These are phyloP conservation scores for Venturia canescens DNA, from an alignment of 1,140 invertebrate genomes.

Conservation along the genomic window DNA sequence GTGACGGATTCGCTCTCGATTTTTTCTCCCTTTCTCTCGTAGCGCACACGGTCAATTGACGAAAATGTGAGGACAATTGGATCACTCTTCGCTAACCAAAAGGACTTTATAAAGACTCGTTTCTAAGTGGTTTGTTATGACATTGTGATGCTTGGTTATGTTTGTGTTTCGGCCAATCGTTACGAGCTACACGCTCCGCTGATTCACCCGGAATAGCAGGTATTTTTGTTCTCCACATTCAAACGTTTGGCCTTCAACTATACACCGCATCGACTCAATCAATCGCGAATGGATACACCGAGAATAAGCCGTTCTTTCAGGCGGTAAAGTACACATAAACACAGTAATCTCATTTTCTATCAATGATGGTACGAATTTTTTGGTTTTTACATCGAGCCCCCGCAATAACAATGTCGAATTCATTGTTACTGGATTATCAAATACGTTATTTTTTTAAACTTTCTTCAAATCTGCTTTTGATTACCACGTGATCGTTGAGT, in stretches of 20 bases:
- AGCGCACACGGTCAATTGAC: conserved; percentile 30
- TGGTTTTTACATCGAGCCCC: no score
- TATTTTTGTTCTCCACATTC: not conserved
- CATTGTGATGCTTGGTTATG: not conserved
- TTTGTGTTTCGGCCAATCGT: not conserved
- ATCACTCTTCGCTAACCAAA: conserved; percentile 1
- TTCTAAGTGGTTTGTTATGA: conserved; percentile 30
- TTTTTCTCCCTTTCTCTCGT: not conserved
- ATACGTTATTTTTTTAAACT: no score
- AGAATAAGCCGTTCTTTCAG: conserved; percentile 22
- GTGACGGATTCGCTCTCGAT: conserved; percentile 11
- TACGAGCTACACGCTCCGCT: not conserved
- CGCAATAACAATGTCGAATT: no score
- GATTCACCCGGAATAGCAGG: not conserved
- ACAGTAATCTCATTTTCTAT: conserved; percentile 43
- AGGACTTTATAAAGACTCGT: not conserved
- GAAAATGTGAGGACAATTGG: conserved; percentile 29
- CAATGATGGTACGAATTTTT: no score
- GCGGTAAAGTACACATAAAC: conserved; percentile 49
- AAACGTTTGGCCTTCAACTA: not conserved
- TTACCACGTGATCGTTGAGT: no score
- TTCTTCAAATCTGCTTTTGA: no score
- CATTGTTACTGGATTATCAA: no score
- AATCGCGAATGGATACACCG: not conserved
- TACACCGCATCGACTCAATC: not conserved